These are phyloP conservation scores for Fulmarus glacialis DNA, from an alignment of 2,113 vertebrate genomes.

Conservation along the genomic window DNA sequence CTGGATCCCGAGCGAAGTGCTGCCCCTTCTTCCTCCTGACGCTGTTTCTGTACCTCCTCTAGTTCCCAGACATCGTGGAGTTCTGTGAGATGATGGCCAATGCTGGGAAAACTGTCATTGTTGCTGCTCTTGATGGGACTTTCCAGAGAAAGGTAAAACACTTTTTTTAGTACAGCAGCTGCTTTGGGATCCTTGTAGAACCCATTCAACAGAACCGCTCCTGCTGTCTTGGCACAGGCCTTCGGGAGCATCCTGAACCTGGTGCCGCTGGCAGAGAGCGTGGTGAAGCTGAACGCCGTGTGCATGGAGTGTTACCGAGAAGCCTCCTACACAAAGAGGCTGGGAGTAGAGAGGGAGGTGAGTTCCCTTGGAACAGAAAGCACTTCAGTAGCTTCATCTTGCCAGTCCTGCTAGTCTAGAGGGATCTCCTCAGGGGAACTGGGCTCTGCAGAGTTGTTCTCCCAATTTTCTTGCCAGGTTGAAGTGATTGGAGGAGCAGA, in stretches of 20 bases:
- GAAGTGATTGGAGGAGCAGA: conserved; percentile 96
- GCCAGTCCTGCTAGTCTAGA: not conserved
- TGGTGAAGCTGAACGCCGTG: conserved; percentile 95
- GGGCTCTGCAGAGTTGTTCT: not conserved
- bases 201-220: not conserved
- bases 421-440: not conserved
- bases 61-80: conserved; percentile 92
- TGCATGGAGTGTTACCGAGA: conserved; percentile 96
- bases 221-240: conserved; percentile 51
- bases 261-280: conserved; percentile 91
- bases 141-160: conserved; percentile 92
- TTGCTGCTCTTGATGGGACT: conserved; percentile 94
- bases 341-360: conserved; percentile 92
- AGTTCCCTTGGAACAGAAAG: not conserved
- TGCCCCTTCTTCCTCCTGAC: not conserved
- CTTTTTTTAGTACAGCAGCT: not conserved
- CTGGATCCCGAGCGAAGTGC: not conserved
- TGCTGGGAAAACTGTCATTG: conserved; percentile 90
- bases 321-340: conserved; percentile 93
- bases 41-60: not conserved
- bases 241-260: conserved; percentile 94
- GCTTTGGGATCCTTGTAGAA: not conserved
- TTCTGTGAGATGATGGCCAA: conserved; percentile 96
- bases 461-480: conserved; percentile 72
- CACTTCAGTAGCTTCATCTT: not conserved